Percentiles rank a stretch among this genome's conserved stretches.
These are phyloP conservation scores for Corvus cornix DNA, from an alignment of 2,113 vertebrate genomes.

Conservation along the genomic window DNA sequence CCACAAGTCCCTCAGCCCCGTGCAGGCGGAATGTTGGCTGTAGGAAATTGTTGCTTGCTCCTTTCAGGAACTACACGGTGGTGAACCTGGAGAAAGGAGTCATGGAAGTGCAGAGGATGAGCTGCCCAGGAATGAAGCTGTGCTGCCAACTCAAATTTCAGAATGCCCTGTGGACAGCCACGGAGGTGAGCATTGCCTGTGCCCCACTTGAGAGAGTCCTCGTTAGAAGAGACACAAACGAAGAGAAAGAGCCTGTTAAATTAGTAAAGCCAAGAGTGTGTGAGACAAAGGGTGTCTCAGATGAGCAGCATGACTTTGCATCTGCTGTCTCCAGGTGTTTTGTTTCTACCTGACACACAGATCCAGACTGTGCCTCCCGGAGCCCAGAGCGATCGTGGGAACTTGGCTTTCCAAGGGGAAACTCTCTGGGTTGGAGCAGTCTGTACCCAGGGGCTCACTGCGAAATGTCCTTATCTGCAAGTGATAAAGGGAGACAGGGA, in stretches of 20 bases:
- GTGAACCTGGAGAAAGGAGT: conserved; percentile 91
- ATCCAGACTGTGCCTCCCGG: background rate
- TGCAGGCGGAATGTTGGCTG: background rate
- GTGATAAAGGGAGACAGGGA: background rate
- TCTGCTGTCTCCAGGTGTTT: background rate
- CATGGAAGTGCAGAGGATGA: conserved; percentile 88
- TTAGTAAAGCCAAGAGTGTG: background rate
- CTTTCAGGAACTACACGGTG: conserved; percentile 90
- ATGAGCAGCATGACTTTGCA: background rate
- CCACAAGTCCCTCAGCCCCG: fast-evolving
- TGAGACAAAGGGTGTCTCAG: background rate
- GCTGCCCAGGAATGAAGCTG: conserved; percentile 85
- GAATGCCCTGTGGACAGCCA: conserved; percentile 89
- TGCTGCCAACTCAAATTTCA: conserved; percentile 91
- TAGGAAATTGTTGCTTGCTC: background rate
- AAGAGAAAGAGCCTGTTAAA: background rate
- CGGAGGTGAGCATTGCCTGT: conserved; percentile 76
- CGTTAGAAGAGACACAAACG: background rate
- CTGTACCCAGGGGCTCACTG: background rate
- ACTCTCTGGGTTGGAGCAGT: background rate
- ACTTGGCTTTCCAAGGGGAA: background rate
- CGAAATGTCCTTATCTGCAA: conserved; percentile 17
- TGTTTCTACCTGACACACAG: background rate
- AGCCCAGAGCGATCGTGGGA: background rate
- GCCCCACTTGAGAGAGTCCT: background rate